A percentile compares a stretch with the other conserved stretches of the same genome.
These are phyloP conservation scores for Antennarius striatus DNA, from an alignment of 2,113 vertebrate species.

Conservation along the genomic window DNA sequence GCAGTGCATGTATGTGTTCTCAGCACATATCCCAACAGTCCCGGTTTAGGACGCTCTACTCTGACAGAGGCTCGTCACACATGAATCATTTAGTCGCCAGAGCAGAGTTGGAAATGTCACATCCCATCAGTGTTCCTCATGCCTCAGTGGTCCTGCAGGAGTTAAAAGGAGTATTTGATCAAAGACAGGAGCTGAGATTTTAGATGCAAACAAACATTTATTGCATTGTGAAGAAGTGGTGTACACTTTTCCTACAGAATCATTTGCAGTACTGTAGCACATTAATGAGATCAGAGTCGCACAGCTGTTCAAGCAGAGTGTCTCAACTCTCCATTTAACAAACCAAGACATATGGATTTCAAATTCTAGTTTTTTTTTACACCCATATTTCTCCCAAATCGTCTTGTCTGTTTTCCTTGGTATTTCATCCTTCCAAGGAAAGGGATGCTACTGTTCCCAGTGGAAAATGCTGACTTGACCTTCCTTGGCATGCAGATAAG, in stretches of 20 bases:
- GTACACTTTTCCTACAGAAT: constrained; percentile 59
- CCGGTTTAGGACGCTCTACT: constrained; percentile 44
- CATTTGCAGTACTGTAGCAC: constrained; percentile 62
- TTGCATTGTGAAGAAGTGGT: constrained; percentile 66
- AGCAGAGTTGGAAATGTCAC: constrained; percentile 79
- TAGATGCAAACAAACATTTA: constrained; percentile 72
- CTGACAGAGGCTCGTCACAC: constrained; percentile 74
- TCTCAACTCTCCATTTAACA: constrained; percentile 27
- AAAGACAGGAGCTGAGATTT: constrained; percentile 67
- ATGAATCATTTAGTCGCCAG: constrained; percentile 82
- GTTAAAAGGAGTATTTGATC: constrained; percentile 48
- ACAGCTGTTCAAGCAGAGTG: constrained; percentile 20
- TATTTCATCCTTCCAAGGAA: constrained; percentile 44
- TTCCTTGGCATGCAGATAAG: constrained; percentile 50
- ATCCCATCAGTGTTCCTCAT: constrained; percentile 68
- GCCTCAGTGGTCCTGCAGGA: constrained; percentile 47
- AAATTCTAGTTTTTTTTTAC: constrained; percentile 9
- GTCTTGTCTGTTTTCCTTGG: constrained; percentile 16
- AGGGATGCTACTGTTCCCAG: constrained; percentile 61
- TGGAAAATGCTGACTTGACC: constrained; percentile 62
- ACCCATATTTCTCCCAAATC: constrained; percentile 35
- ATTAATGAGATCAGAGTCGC: constrained; percentile 41
- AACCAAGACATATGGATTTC: constrained; percentile 18
- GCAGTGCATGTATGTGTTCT: constrained; percentile 43
- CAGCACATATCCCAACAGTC: constrained; percentile 24